These are phyloP conservation scores for Pyrgus malvae DNA, from an alignment of 2,888 invertebrate genomes.

Conservation along the genomic window DNA sequence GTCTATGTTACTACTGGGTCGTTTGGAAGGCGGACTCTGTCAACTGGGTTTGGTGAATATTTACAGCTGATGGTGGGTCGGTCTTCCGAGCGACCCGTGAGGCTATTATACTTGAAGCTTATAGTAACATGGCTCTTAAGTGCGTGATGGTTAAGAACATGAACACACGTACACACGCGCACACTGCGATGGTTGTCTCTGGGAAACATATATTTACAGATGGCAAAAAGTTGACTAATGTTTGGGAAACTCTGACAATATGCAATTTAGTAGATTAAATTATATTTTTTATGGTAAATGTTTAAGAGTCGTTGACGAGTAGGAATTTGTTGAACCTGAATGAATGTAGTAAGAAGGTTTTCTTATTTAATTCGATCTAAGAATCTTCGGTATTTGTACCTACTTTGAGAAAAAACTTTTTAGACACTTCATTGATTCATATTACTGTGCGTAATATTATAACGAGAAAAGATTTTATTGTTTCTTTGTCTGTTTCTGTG, in stretches of 20 bases:
- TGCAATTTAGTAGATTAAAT: too few relatives aligned
- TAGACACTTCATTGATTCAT: too few relatives aligned
- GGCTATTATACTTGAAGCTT: conserved; percentile 42
- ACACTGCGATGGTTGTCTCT: conserved; percentile 59
- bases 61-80: conserved; percentile 3
- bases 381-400: too few relatives aligned
- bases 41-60: background rate
- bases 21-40: conserved; percentile 29
- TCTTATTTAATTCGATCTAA: too few relatives aligned
- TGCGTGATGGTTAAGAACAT: conserved; percentile 64
- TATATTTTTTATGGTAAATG: too few relatives aligned
- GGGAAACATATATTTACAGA: conserved; percentile 45
- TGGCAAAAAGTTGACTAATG: background rate
- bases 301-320: too few relatives aligned
- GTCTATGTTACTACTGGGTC: conserved; percentile 38
- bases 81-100: conserved; percentile 44
- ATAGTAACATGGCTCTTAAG: conserved; percentile 43
- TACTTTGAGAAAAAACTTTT: too few relatives aligned
- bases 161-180: conserved; percentile 76
- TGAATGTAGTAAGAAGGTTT: too few relatives aligned
- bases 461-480: too few relatives aligned
- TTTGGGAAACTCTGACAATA: conserved; percentile 7
- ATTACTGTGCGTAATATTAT: too few relatives aligned
- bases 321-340: too few relatives aligned
- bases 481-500: too few relatives aligned